Conservation (phyloP, 2,113 vertebrate species). For the Prunella fulvescens region DNA sequence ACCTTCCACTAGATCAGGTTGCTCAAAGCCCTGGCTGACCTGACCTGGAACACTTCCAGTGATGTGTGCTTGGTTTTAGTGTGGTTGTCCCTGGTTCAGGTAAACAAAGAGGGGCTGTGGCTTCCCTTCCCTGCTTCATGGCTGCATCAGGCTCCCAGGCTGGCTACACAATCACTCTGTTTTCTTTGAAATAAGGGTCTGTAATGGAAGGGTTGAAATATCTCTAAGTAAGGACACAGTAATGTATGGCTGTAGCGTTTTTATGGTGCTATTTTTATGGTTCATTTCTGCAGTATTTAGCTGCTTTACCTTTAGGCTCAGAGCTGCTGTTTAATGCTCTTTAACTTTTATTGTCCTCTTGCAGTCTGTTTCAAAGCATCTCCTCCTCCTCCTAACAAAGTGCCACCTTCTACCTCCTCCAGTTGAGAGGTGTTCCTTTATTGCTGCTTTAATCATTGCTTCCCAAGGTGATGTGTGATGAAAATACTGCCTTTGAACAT, state of each 20-base stretch:
- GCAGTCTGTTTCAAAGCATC: constrained; percentile 55
- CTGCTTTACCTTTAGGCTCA: constrained; percentile 59
- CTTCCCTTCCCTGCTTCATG: neutral
- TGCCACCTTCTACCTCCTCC: constrained; percentile 53
- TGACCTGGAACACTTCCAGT: neutral
- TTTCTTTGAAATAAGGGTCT: constrained; percentile 29
- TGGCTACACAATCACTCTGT: neutral
- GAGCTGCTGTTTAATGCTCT: constrained; percentile 64
- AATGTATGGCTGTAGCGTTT: neutral
- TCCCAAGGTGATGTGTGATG: constrained; percentile 55
- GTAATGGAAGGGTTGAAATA: neutral
- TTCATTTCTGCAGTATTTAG: constrained; percentile 57
- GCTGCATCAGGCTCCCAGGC: neutral
- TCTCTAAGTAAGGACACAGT: neutral
- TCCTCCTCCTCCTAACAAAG: constrained; percentile 60
- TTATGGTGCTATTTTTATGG: constrained; percentile 41
- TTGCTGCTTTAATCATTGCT: constrained; percentile 65
- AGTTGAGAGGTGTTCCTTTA: constrained; percentile 59
- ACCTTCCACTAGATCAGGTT: neutral
- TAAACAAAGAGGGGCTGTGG: neutral
- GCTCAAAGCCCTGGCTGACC: accelerated
- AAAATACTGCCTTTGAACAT: constrained; percentile 48
- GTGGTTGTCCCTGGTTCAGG: neutral
- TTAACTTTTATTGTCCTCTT: constrained; percentile 73
- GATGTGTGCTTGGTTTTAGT: neutral